Conservation (phyloP, 1,140 invertebrate species). For the Chionoecetes opilio region DNA sequence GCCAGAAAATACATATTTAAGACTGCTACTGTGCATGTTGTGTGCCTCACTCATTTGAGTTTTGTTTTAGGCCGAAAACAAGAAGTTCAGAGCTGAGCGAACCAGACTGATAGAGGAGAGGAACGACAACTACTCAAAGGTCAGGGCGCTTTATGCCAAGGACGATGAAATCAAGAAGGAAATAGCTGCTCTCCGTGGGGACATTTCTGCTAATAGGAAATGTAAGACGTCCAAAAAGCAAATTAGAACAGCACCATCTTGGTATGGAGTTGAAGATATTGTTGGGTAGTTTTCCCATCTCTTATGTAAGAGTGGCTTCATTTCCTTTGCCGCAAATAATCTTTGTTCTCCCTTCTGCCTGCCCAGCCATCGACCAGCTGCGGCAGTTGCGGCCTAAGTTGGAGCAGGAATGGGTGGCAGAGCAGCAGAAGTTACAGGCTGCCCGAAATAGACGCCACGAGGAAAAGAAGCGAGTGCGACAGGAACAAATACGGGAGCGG, state of each 20-base stretch:
- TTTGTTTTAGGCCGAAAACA: constrained; percentile 70
- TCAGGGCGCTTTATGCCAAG: constrained; percentile 58
- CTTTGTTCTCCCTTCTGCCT: not conserved
- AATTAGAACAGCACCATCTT: not conserved
- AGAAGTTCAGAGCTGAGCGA: constrained; percentile 71
- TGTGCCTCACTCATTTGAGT: not conserved
- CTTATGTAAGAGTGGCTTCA: not conserved
- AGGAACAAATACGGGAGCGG: constrained; percentile 54
- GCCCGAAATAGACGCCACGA: constrained; percentile 55
- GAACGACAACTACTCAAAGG: constrained; percentile 67
- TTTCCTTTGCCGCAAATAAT: not conserved
- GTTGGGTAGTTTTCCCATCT: not conserved
- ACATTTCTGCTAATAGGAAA: constrained; percentile 57
- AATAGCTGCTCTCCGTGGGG: constrained; percentile 57
- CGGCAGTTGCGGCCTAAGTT: constrained; percentile 59
- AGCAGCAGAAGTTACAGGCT: constrained; percentile 54
- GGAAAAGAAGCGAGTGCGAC: constrained; percentile 55
- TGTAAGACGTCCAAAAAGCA: constrained; percentile 48
- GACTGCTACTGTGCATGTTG: not conserved
- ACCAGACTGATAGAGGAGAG: constrained; percentile 70
- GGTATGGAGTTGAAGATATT: not conserved
- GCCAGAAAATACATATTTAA: not conserved
- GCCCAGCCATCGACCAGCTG: constrained; percentile 71
- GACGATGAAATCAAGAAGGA: constrained; percentile 75
- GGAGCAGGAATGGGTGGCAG: constrained; percentile 53